A percentile compares a stretch with the other conserved stretches of the same genome.
Evolutionary conservation across 37 sponge, comb jelly and placozoan species (phyloP).

Genomic region (Geodia barretti): DNA sequence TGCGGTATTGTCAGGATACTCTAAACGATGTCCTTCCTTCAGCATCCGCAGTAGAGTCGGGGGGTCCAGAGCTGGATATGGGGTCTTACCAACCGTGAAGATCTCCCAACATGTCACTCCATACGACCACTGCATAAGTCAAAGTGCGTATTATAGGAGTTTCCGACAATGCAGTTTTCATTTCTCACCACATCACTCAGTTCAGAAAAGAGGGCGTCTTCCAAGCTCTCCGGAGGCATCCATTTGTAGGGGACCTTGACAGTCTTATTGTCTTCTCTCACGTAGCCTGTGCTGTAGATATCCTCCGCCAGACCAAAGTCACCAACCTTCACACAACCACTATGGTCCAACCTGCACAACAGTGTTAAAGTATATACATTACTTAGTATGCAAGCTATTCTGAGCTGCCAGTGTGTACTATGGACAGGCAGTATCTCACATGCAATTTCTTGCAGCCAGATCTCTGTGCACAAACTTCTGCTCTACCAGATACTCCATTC

Average conservation of each 20-base stretch:
- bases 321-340: conserved; percentile 27
- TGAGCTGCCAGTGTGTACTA: no score
- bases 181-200: conserved; percentile 26
- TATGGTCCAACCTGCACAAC: conserved; percentile 14
- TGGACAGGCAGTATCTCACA: conserved; percentile 18
- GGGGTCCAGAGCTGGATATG: conserved; percentile 39
- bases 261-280: conserved; percentile 9
- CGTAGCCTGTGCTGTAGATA: conserved; percentile 26
- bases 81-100: conserved; percentile 10
- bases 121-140: conserved; percentile 46
- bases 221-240: conserved; percentile 38
- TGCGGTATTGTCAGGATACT: conserved; percentile 31
- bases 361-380: no score
- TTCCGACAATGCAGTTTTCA: background rate
- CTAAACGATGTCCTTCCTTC: conserved; percentile 15
- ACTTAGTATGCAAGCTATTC: no score
- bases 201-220: conserved; percentile 22
- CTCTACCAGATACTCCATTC: conserved; percentile 30
- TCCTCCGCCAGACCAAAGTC: conserved; percentile 49
- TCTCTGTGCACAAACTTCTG: conserved; percentile 37
- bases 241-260: conserved; percentile 37
- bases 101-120: conserved; percentile 55
- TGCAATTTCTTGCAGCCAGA: conserved; percentile 44
- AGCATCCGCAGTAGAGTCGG: conserved; percentile 1
- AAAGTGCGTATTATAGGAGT: no score